Evolutionary conservation across 2,888 invertebrate genomes (phyloP).

Genomic region (Eupithecia abbreviata): DNA sequence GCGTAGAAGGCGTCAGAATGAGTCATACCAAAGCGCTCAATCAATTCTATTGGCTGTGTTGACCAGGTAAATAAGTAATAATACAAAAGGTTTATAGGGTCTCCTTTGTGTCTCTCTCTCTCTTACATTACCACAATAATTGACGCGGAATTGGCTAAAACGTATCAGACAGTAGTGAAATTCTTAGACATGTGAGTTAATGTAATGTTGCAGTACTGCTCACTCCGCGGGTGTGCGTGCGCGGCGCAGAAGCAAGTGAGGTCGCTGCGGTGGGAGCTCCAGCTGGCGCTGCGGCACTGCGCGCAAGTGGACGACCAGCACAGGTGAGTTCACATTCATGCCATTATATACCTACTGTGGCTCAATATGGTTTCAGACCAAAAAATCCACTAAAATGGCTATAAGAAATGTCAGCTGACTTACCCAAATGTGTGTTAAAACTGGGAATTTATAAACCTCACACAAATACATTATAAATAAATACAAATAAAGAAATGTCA

Average conservation of each 20-base stretch:
- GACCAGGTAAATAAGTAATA: too few species aligned
- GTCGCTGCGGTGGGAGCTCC: slow-evolving; percentile 52
- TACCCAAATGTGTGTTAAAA: too few species aligned
- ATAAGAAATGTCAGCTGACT: too few species aligned
- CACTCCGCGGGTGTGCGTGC: slow-evolving; percentile 49
- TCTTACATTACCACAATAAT: too few species aligned
- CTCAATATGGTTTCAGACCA: too few species aligned
- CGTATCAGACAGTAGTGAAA: too few species aligned
- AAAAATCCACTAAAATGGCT: not conserved
- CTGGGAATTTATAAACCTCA: too few species aligned
- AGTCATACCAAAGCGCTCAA: not conserved
- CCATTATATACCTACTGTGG: too few species aligned
- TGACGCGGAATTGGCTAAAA: not conserved
- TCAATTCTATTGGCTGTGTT: not conserved
- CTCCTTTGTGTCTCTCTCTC: too few species aligned
- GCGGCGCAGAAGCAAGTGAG: slow-evolving; percentile 53
- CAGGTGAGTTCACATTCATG: slow-evolving; percentile 53
- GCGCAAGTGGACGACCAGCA: slow-evolving; percentile 50
- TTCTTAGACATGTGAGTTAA: not conserved
- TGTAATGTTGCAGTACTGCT: slow-evolving; percentile 48
- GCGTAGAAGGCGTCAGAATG: not conserved
- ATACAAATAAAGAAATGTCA: too few species aligned
- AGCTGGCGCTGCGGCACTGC: slow-evolving; percentile 46
- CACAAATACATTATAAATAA: too few species aligned
- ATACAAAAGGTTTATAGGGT: too few species aligned